Percentiles rank a stretch among this genome's conserved stretches.
These are phyloP conservation scores for Anadara kagoshimensis DNA, from an alignment of 1,140 invertebrate species.

Conservation along the genomic window DNA sequence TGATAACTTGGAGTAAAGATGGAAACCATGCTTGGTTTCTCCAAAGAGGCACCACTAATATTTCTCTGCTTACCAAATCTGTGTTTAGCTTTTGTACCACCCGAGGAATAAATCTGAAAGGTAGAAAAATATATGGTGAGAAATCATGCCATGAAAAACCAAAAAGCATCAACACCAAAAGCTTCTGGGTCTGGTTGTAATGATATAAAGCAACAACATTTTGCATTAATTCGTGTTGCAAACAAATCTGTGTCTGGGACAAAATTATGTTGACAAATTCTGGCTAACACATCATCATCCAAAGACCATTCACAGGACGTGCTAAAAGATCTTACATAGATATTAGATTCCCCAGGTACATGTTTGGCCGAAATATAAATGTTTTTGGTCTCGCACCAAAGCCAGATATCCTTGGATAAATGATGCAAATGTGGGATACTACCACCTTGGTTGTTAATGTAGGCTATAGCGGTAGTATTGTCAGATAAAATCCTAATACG, in stretches of 20 bases:
- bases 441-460: conserved; percentile 42
- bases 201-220: conserved; percentile 13
- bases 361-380: too few relatives aligned
- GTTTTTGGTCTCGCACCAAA: conserved; percentile 36
- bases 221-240: conserved; percentile 28
- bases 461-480: conserved; percentile 33
- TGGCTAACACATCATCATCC: conserved; percentile 25
- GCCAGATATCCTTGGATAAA: conserved; percentile 33
- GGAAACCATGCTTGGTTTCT: conserved; percentile 34
- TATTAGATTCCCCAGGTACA: conserved; percentile 36
- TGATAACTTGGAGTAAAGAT: conserved; percentile 19
- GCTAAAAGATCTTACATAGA: conserved; percentile 30
- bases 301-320: conserved; percentile 24
- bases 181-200: conserved; percentile 16
- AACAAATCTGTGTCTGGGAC: conserved; percentile 35
- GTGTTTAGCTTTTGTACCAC: conserved; percentile 15
- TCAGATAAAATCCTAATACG: conserved; percentile 16
- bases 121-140: conserved; percentile 25
- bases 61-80: conserved; percentile 19
- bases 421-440: conserved; percentile 12
- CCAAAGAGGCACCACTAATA: conserved; percentile 24
- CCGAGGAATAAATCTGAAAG: conserved; percentile 16
- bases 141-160: conserved; percentile 6
- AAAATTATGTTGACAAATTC: conserved; percentile 21
- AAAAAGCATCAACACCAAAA: conserved; percentile 12